These are phyloP conservation scores for Panthera leo DNA, from an alignment of 2,113 vertebrate species.

Conservation along the genomic window DNA sequence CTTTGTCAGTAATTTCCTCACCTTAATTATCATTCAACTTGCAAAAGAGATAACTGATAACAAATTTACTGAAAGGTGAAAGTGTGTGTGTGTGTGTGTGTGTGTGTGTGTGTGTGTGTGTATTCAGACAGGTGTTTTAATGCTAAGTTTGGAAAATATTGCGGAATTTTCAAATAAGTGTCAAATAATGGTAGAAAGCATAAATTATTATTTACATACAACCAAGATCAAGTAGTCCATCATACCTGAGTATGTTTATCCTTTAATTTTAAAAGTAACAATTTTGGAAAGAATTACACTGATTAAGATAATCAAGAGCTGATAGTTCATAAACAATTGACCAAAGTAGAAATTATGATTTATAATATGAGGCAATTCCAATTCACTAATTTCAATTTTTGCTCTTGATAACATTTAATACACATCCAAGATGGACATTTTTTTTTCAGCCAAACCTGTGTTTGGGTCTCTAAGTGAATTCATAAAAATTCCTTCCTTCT, in stretches of 20 bases:
- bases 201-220: neutral
- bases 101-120: neutral
- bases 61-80: neutral
- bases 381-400: neutral
- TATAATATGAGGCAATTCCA: neutral
- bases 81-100: no score
- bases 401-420: neutral
- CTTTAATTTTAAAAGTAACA: constrained; percentile 36
- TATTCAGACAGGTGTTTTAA: neutral
- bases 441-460: neutral
- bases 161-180: neutral
- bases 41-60: neutral
- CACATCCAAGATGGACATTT: neutral
- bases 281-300: constrained; percentile 20
- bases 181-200: neutral
- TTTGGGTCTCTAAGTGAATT: constrained; percentile 7
- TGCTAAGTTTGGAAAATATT: neutral
- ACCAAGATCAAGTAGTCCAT: neutral
- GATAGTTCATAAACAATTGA: neutral
- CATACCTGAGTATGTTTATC: neutral
- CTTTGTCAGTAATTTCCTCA: constrained; percentile 25
- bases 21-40: constrained; percentile 13
- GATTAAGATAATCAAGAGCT: constrained; percentile 3
- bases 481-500: neutral
- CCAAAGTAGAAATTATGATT: neutral